phyloP scores from a whole-genome alignment of 2,113 vertebrate genomes.

The Turdus rufiventris region DNA sequence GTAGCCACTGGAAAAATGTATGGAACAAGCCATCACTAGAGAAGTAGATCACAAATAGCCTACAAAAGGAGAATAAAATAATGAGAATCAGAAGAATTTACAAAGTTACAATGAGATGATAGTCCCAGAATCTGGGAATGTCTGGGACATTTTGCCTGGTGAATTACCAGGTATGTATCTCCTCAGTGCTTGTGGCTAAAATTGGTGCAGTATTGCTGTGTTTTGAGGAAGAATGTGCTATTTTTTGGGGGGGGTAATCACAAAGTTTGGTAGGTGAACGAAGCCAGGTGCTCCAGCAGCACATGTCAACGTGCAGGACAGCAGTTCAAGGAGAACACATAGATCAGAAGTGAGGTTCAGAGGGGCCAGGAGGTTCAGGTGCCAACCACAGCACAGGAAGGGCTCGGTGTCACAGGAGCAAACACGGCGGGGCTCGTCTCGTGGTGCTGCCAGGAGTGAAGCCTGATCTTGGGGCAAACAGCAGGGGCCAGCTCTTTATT shows the following conservation, averaged over 20 bases:
- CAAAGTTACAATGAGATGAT: not conserved
- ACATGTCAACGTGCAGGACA: not conserved
- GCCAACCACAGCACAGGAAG: not conserved
- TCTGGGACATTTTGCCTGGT: not conserved
- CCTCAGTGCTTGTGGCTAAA: not conserved
- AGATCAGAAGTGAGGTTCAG: not conserved
- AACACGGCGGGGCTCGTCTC: fast-evolving
- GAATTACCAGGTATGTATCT: not conserved
- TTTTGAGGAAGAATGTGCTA: not conserved
- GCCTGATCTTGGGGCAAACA: not conserved
- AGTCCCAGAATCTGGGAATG: not conserved
- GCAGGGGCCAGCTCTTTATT: not conserved
- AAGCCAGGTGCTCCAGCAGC: not conserved
- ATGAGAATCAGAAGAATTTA: not conserved
- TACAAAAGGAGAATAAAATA: not conserved
- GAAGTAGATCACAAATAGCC: not conserved
- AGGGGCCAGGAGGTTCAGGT: not conserved
- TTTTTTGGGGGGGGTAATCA: not conserved
- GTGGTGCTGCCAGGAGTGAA: not conserved
- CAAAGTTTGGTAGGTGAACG: not conserved
- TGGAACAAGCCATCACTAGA: not conserved
- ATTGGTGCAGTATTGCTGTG: not conserved
- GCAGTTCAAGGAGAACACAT: not conserved
- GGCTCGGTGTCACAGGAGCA: not conserved
- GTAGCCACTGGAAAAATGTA: not conserved